A percentile compares a stretch with the other conserved stretches of the same genome.
Conservation (phyloP, 2,888 invertebrate genomes). For the Agelastica alni region DNA sequence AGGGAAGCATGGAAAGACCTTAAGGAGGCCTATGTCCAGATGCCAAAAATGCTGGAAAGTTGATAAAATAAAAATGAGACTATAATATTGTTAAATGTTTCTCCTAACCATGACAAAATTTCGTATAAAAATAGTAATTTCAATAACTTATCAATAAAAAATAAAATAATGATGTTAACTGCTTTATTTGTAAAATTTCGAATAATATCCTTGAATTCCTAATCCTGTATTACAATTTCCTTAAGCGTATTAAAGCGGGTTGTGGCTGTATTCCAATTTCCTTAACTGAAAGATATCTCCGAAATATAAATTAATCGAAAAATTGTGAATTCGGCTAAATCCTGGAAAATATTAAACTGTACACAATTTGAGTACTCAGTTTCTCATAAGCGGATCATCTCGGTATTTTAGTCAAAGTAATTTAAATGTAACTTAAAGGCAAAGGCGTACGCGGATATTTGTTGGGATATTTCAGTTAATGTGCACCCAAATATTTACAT, state of each 20-base stretch:
- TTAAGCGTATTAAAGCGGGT: neutral
- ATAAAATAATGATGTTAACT: too few species aligned
- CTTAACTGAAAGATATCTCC: conserved; percentile 8
- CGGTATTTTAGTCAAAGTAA: conserved; percentile 3
- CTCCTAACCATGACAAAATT: too few species aligned
- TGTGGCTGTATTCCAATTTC: conserved; percentile 10
- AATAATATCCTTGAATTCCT: neutral
- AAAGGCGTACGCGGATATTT: neutral
- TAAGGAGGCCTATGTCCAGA: too few species aligned
- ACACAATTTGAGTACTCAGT: conserved; percentile 14
- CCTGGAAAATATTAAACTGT: conserved; percentile 13
- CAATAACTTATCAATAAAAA: too few species aligned
- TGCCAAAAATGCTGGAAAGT: too few species aligned
- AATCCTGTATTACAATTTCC: neutral
- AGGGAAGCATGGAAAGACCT: too few species aligned
- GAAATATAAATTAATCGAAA: conserved; percentile 19
- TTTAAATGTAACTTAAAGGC: conserved; percentile 2
- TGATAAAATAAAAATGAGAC: too few species aligned
- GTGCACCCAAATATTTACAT: too few species aligned
- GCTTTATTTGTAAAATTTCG: neutral
- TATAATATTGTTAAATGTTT: too few species aligned
- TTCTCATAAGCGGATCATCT: conserved; percentile 17
- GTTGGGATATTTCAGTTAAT: too few species aligned
- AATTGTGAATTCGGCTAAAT: conserved; percentile 17
- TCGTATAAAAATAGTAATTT: too few species aligned